phyloP scores from a whole-genome alignment of 1,140 invertebrate species.

The Tetragnatha versicolor region DNA sequence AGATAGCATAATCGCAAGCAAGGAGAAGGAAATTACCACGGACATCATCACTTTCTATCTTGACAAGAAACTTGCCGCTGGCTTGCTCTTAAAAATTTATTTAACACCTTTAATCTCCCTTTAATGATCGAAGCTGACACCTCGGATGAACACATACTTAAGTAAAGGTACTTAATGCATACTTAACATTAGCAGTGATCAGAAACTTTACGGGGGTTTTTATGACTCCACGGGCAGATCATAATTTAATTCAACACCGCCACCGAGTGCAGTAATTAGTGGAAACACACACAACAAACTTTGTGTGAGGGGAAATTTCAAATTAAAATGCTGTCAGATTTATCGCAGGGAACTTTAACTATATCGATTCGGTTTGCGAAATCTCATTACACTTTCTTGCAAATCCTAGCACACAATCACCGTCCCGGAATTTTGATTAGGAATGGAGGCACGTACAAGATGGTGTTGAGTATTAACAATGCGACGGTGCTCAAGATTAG shows the following conservation, averaged over 20 bases:
- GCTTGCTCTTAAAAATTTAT: slow-evolving; percentile 14
- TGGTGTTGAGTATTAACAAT: too few species aligned
- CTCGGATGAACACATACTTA: background rate
- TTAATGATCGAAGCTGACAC: slow-evolving; percentile 16
- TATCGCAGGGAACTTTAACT: background rate
- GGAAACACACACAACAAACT: background rate
- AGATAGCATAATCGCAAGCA: too few species aligned
- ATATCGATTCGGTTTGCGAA: background rate
- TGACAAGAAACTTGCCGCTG: slow-evolving; percentile 1
- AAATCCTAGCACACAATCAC: background rate
- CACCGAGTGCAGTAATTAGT: slow-evolving; percentile 1
- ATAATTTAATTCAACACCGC: slow-evolving; percentile 16
- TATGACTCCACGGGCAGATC: background rate
- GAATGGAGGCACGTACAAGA: background rate
- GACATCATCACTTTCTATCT: too few species aligned
- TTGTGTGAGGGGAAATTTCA: background rate
- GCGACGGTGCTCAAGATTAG: too few species aligned
- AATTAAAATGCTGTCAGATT: slow-evolving; percentile 2
- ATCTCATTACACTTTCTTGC: background rate
- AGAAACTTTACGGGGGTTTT: background rate
- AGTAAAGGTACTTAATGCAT: slow-evolving; percentile 3
- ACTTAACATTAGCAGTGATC: background rate
- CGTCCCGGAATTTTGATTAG: slow-evolving; percentile 4
- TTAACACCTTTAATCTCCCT: slow-evolving; percentile 17
- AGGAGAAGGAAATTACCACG: too few species aligned